These are phyloP conservation scores for Diplazon laetatorius DNA, from an alignment of 2,888 invertebrate genomes.

Conservation along the genomic window DNA sequence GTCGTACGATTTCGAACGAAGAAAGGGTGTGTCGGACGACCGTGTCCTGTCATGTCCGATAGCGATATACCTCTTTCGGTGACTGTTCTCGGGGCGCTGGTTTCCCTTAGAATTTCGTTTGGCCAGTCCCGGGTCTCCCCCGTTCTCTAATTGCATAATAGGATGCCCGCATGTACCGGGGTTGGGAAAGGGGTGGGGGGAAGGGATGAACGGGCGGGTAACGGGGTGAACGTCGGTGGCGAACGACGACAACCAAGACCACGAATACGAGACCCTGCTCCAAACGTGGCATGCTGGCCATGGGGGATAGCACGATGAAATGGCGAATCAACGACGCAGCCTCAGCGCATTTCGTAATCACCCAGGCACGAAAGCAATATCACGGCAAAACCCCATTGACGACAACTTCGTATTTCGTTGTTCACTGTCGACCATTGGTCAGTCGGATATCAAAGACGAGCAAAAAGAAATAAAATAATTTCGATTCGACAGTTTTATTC, in stretches of 20 bases:
- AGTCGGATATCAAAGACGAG: not conserved
- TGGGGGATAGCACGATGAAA: constrained; percentile 51
- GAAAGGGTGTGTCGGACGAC: constrained; percentile 82
- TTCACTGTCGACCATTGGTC: too few species aligned
- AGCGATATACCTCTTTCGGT: constrained; percentile 79
- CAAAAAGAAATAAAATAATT: not conserved
- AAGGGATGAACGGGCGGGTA: constrained; percentile 47
- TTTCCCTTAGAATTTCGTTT: constrained; percentile 77
- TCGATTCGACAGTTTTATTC: too few species aligned
- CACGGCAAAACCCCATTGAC: constrained; percentile 33
- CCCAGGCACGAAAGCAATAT: constrained; percentile 41
- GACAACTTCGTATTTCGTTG: constrained; percentile 3
- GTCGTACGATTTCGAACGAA: constrained; percentile 80
- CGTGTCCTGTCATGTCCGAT: constrained; percentile 82
- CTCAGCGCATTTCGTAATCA: constrained; percentile 57
- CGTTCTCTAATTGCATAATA: constrained; percentile 82
- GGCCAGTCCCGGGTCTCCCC: constrained; percentile 60
- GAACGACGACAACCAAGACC: constrained; percentile 55
- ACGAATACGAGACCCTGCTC: constrained; percentile 34
- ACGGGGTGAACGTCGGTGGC: constrained; percentile 52
- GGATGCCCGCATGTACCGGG: constrained; percentile 78
- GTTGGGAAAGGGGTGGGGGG: constrained; percentile 48
- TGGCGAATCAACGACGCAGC: constrained; percentile 56
- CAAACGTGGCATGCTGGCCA: constrained; percentile 41
- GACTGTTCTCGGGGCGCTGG: constrained; percentile 71